Evolutionary conservation across 2,888 invertebrate genomes (phyloP).

Genomic region (Stomorhina lunata): DNA sequence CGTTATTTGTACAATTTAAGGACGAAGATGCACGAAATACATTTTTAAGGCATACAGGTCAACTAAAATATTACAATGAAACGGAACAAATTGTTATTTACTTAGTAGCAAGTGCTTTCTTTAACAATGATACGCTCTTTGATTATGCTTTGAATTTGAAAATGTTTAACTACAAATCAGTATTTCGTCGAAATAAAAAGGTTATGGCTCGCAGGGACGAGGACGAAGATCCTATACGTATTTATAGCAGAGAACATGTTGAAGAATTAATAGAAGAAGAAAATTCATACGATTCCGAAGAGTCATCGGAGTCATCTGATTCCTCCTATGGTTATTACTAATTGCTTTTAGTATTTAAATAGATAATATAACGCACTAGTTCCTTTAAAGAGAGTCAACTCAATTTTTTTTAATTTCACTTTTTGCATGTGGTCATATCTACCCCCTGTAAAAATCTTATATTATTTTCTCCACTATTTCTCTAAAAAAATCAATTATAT

Average conservation of each 20-base stretch:
- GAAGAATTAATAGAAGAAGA: slow-evolving; percentile 5
- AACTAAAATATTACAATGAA: neutral
- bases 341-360: neutral
- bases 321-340: neutral
- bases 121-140: neutral
- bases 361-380: no score
- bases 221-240: neutral
- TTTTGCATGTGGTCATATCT: neutral
- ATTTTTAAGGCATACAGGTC: neutral
- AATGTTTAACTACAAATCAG: slow-evolving; percentile 15
- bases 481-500: no score
- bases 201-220: neutral
- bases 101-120: neutral
- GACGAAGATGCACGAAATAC: neutral
- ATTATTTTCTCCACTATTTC: no score
- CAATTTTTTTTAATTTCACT: no score
- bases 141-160: slow-evolving; percentile 10
- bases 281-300: no score
- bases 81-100: neutral
- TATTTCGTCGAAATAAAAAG: neutral
- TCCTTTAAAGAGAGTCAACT: no score
- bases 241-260: slow-evolving; percentile 12
- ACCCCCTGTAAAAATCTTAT: no score
- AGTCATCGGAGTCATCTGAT: neutral
- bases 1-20: neutral